Evolutionary conservation across 1,140 invertebrate species (phyloP).

Genomic region (Drosophila pectinifera): DNA sequence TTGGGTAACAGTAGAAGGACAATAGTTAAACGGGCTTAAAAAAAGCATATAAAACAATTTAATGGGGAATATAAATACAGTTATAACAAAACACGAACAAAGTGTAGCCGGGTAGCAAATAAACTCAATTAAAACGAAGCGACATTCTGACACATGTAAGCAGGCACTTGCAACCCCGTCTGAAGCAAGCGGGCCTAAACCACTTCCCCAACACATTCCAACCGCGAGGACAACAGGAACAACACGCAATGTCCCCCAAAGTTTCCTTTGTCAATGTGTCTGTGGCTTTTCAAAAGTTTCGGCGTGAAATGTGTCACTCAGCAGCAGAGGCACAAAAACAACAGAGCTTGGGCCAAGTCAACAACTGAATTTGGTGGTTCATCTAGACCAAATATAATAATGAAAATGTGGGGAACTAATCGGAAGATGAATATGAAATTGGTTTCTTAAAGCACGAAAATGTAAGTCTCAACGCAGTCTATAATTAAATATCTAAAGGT

Average conservation of each 20-base stretch:
- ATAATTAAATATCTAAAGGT: neutral
- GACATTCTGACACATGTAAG: conserved; percentile 55
- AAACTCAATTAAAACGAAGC: conserved; percentile 48
- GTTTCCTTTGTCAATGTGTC: conserved; percentile 44
- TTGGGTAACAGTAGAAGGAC: neutral
- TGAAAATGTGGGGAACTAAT: neutral
- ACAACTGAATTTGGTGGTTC: conserved; percentile 30
- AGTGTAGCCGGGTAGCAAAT: conserved; percentile 18
- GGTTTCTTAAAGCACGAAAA: conserved; percentile 12
- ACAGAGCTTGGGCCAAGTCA: conserved; percentile 51
- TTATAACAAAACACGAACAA: conserved; percentile 9
- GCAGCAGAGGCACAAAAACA: conserved; percentile 46
- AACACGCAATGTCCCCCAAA: conserved; percentile 26
- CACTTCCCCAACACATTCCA: conserved; percentile 57
- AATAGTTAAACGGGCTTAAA: conserved; percentile 2
- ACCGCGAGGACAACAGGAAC: conserved; percentile 26
- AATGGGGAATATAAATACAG: too few species aligned
- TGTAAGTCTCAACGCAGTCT: neutral
- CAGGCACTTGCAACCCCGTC: conserved; percentile 21
- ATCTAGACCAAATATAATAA: conserved; percentile 20
- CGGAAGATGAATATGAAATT: neutral
- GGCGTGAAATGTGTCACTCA: conserved; percentile 69
- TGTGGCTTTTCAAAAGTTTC: conserved; percentile 50
- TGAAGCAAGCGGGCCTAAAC: conserved; percentile 47
- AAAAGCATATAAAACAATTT: neutral